These are phyloP conservation scores for Bufotes viridis DNA, from an alignment of 2,797 vertebrate species.

Conservation along the genomic window DNA sequence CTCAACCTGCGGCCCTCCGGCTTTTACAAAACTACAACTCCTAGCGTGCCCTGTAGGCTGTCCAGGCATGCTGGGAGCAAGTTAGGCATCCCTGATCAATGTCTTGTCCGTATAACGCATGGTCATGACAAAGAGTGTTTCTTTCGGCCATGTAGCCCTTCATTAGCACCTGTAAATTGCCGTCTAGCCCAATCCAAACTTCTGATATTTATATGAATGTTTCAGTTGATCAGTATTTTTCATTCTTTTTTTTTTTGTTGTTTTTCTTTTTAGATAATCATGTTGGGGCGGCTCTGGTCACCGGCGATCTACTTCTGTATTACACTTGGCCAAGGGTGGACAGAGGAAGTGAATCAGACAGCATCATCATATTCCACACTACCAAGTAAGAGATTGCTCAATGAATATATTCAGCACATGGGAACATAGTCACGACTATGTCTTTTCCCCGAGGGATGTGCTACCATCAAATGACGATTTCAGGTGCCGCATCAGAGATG, in stretches of 20 bases:
- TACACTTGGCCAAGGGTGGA: background rate
- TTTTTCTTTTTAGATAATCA: slow-evolving; percentile 33
- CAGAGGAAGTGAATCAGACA: slow-evolving; percentile 40
- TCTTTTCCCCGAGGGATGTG: too few species aligned
- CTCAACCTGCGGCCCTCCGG: too few species aligned
- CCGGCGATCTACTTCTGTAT: slow-evolving; percentile 30
- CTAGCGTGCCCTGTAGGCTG: too few species aligned
- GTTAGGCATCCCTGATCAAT: background rate
- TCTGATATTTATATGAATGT: background rate
- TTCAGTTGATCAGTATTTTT: background rate
- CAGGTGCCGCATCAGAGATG: too few species aligned
- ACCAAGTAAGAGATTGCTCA: slow-evolving; percentile 41
- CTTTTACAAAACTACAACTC: too few species aligned
- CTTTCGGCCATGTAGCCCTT: background rate
- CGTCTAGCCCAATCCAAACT: background rate
- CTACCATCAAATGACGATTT: too few species aligned
- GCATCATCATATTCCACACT: slow-evolving; percentile 16
- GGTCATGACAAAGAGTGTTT: background rate
- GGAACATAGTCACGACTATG: background rate
- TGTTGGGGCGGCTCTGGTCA: slow-evolving; percentile 27
- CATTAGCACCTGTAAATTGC: background rate
- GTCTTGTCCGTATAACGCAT: background rate
- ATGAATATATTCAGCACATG: background rate
- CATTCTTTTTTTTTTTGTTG: background rate
- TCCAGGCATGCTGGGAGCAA: too few species aligned